Base-by-base conservation (phyloP, 2,888 invertebrate genomes). In the Scaptomyza caliginosa region DNA sequence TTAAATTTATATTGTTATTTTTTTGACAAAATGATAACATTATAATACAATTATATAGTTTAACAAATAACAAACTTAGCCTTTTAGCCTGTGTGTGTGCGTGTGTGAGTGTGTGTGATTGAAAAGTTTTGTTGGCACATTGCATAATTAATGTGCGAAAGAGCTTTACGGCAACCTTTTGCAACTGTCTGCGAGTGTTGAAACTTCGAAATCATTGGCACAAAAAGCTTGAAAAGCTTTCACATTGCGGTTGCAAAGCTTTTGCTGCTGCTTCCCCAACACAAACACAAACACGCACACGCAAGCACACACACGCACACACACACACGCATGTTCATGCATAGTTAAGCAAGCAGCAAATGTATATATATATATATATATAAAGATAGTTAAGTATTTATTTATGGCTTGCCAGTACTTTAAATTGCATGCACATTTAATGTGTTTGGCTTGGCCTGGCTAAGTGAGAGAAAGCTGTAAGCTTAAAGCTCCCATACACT, bases 71-170 rank as follows among this genome's bases (percentile, higher is more conserved):
- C n/a, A n/a, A n/a, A n/a, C n/a, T n/a, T n/a, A n/a, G n/a, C n/a
- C n/a, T n/a, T n/a, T n/a, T n/a, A n/a, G n/a, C n/a, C n/a, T n/a
- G n/a, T n/a, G 24, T 11, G 11, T 42, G 28, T 16, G 16, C 2
- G 11, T 34, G 28, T 32, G 42, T 45, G 13, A 11, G 28, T 11
- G 17, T n/a, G 16, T 55, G 51, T 70, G 72, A 67, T 65, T 67
- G 45, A 67, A 74, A 77, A 77, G 74, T 77, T 74, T 76, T 67
- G 39, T 8, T 26, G 34, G 19, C 38, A 11, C 39, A 46, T 74
- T 75, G 77, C 74, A 75, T 75, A 77, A 75, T 77, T 75, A 65
- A 77, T 43, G 46, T 63, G 56, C 43, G 23, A 13, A 10, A 62
- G 67, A 74, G 77, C 74, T 77, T 56, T 65, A 2, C 7, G 8